phyloP scores from a whole-genome alignment of 2,113 vertebrate species.

The Caracal caracal region DNA sequence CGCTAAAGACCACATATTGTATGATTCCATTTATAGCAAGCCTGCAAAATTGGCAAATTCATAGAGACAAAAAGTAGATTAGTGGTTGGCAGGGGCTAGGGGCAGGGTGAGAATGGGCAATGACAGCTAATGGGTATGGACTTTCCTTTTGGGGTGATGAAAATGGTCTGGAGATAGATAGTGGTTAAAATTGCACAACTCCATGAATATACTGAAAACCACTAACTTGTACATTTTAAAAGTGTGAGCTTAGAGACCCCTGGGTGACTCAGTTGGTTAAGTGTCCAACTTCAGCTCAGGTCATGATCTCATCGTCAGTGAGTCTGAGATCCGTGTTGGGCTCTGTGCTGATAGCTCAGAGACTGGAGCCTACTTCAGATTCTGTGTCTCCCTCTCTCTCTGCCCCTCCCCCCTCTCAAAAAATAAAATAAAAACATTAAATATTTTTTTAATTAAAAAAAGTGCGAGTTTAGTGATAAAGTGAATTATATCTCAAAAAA shows the following conservation, averaged over 20 bases:
- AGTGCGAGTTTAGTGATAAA: not conserved
- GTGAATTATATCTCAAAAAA: not conserved
- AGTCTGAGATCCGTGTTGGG: too few relatives aligned
- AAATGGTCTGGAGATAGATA: not conserved
- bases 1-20: not conserved
- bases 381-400: too few relatives aligned
- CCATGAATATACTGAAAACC: not conserved
- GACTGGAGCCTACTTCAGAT: too few relatives aligned
- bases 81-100: not conserved
- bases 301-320: too few relatives aligned
- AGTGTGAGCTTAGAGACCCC: not conserved
- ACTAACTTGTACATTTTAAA: slow-evolving; percentile 23
- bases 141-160: not conserved
- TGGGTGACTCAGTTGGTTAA: too few relatives aligned
- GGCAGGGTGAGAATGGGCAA: not conserved
- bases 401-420: too few relatives aligned
- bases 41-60: not conserved
- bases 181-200: not conserved
- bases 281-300: too few relatives aligned
- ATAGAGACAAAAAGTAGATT: not conserved
- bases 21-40: not conserved
- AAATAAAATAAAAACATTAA: too few relatives aligned
- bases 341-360: too few relatives aligned
- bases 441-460: not conserved
- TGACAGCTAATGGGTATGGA: not conserved